These are phyloP conservation scores for Sarcophaga bullata DNA, from an alignment of 1,140 invertebrate species.

Conservation along the genomic window DNA sequence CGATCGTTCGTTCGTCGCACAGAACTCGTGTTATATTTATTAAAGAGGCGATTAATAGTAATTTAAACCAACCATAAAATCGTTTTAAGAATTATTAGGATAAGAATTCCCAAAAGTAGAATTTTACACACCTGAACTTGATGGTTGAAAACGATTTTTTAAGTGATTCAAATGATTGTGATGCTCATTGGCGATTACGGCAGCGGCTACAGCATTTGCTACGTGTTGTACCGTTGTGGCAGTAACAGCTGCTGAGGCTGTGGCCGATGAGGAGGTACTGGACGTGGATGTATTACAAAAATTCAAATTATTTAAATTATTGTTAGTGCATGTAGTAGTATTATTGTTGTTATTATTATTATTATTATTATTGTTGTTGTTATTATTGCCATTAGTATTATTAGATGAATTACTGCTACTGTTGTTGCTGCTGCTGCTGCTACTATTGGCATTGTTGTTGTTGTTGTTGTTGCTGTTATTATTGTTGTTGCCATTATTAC, in stretches of 20 bases:
- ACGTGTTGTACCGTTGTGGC: conserved; percentile 57
- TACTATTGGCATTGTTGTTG: not conserved
- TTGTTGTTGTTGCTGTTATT: not conserved
- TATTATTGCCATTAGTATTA: conserved; percentile 4
- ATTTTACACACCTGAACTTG: conserved; percentile 43
- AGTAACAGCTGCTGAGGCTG: conserved; percentile 45
- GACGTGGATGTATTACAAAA: conserved; percentile 39
- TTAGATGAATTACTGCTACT: not conserved
- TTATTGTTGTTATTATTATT: not conserved
- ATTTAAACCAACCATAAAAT: no score
- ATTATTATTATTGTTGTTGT: not conserved
- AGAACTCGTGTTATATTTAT: no score
- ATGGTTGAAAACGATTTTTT: conserved; percentile 55
- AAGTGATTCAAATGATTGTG: conserved; percentile 60
- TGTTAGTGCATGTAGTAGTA: not conserved
- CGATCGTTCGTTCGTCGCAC: no score
- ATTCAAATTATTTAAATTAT: not conserved
- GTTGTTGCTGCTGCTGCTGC: not conserved
- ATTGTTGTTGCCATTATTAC: conserved; percentile 9
- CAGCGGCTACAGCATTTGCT: conserved; percentile 60
- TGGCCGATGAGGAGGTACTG: no score
- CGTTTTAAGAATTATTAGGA: no score
- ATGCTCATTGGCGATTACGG: conserved; percentile 61
- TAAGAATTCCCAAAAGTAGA: no score
- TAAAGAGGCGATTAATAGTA: no score